Percentiles rank a stretch among this genome's conserved stretches.
phyloP scores from a whole-genome alignment of 2,113 vertebrate species.

The Geothlypis trichas region DNA sequence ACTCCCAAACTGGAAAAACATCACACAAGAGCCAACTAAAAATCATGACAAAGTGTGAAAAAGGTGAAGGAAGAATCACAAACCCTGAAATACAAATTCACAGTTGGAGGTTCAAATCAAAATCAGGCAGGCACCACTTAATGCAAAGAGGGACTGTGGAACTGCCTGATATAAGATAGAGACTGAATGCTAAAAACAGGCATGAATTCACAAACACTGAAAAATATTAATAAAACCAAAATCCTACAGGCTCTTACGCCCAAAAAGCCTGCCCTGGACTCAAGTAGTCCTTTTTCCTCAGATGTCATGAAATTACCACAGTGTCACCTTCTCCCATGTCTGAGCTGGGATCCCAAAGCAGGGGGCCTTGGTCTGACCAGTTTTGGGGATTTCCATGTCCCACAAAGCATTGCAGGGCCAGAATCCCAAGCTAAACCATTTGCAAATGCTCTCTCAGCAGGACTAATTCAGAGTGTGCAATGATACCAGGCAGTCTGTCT shows the following conservation, averaged over 20 bases:
- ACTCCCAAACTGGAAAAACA: neutral
- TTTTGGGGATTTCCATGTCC: neutral
- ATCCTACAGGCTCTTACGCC: neutral
- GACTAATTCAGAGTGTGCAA: neutral
- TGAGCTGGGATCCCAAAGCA: neutral
- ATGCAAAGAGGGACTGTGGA: neutral
- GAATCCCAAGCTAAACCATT: neutral
- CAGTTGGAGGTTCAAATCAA: neutral
- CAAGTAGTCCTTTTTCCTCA: neutral
- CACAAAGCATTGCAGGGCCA: neutral
- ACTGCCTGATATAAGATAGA: neutral
- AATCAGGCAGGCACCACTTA: neutral
- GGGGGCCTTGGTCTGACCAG: neutral
- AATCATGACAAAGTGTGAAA: neutral
- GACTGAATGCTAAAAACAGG: accelerated
- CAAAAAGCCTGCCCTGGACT: neutral
- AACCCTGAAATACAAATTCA: neutral
- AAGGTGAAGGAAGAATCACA: neutral
- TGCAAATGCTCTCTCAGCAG: neutral
- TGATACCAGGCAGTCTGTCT: neutral
- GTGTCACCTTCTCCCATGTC: accelerated
- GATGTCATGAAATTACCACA: neutral
- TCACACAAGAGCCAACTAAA: neutral
- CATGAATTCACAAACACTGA: neutral
- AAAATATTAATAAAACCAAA: neutral